A percentile compares a stretch with the other conserved stretches of the same genome.
phyloP scores from a whole-genome alignment of 2,113 vertebrate genomes.

The Promerops cafer region DNA sequence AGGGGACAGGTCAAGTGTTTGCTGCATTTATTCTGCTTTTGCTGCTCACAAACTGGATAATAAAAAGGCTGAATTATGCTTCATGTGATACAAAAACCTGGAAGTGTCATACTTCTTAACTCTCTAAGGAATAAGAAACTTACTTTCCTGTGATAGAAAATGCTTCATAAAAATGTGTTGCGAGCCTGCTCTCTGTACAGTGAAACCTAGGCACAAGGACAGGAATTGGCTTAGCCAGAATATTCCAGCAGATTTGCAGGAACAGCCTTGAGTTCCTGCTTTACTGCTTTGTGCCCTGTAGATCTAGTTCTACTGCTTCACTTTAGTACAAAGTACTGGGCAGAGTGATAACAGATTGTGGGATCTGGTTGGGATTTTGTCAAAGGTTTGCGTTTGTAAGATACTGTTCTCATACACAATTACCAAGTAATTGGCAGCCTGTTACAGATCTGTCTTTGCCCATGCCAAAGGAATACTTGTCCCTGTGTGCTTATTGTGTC shows the following conservation, averaged over 20 bases:
- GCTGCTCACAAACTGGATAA: not conserved
- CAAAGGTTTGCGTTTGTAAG: not conserved
- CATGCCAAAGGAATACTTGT: not conserved
- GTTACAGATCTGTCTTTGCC: not conserved
- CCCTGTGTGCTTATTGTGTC: not conserved
- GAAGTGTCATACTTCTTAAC: not conserved
- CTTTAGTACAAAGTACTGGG: not conserved
- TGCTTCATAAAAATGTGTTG: not conserved
- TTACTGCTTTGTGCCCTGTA: not conserved
- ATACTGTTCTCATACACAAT: not conserved
- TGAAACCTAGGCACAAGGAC: fast-evolving
- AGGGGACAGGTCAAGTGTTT: not conserved
- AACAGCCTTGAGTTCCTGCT: not conserved
- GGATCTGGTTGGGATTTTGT: not conserved
- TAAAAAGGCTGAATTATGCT: not conserved
- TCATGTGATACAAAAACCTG: not conserved
- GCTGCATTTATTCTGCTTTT: not conserved
- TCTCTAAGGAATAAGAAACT: not conserved
- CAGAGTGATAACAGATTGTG: not conserved
- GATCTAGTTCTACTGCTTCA: not conserved
- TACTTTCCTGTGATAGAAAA: not conserved
- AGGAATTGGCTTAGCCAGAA: not conserved
- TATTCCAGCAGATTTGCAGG: not conserved
- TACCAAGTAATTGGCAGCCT: not conserved
- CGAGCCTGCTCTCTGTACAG: not conserved